Percentiles rank a stretch among this genome's conserved stretches.
These are phyloP conservation scores for Guaruba guarouba DNA, from an alignment of 2,113 vertebrate species.

Conservation along the genomic window DNA sequence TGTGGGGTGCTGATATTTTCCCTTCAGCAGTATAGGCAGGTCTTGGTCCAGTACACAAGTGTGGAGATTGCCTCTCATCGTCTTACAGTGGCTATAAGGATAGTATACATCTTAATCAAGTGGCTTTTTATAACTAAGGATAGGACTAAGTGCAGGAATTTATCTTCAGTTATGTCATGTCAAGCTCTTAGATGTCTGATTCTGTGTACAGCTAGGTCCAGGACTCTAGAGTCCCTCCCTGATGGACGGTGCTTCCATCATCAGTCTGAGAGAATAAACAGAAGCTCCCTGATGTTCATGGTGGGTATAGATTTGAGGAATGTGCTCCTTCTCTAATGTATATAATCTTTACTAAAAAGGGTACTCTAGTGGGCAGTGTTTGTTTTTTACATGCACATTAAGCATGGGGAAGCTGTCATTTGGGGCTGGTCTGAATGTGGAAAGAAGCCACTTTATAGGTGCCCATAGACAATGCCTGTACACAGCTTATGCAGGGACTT, in stretches of 20 bases:
- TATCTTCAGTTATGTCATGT: neutral
- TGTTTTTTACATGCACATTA: accelerated
- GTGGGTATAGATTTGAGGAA: neutral
- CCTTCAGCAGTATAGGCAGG: neutral
- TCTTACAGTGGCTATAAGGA: neutral
- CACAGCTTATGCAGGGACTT: accelerated
- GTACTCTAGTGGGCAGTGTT: neutral
- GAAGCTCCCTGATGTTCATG: neutral
- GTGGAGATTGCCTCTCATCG: neutral
- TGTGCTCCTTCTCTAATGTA: neutral
- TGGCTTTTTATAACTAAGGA: neutral
- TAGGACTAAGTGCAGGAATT: neutral
- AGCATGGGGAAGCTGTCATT: neutral
- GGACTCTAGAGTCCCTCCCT: neutral
- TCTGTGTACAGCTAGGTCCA: neutral
- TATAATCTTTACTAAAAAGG: neutral
- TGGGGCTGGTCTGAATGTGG: neutral
- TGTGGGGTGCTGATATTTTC: neutral
- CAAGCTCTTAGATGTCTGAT: neutral
- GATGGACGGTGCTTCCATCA: neutral
- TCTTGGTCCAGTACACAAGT: neutral
- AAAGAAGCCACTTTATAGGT: neutral
- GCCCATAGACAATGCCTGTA: accelerated
- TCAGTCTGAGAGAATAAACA: neutral
- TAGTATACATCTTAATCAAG: neutral